These are phyloP conservation scores for Lamprologus sp. DNA, from an alignment of 2,113 vertebrate genomes.

Conservation along the genomic window DNA sequence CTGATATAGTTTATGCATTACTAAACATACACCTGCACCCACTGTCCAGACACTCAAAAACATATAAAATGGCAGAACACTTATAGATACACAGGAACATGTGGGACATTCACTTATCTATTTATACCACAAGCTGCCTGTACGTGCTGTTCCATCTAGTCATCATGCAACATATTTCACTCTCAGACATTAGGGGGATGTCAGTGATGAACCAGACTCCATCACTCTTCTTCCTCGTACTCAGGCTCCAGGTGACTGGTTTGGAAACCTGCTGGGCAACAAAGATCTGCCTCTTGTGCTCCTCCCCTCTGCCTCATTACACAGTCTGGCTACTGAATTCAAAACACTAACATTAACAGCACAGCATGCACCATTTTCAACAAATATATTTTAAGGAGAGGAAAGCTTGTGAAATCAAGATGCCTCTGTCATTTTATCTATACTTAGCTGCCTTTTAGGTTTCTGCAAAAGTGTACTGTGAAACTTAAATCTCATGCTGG, in stretches of 20 bases:
- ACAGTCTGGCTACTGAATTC: background rate
- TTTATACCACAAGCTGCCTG: conserved; percentile 17
- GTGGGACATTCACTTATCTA: conserved; percentile 18
- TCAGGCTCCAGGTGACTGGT: background rate
- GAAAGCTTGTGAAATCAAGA: background rate
- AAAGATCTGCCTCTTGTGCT: background rate
- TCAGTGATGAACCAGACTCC: background rate
- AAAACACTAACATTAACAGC: conserved; percentile 12
- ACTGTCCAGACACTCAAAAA: background rate
- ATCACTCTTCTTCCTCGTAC: background rate
- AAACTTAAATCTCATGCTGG: background rate
- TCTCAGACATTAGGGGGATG: background rate
- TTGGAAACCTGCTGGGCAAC: conserved; percentile 17
- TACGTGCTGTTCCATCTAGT: background rate
- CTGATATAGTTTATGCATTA: background rate
- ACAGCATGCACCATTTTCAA: background rate
- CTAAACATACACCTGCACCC: background rate
- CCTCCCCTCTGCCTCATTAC: conserved; percentile 6
- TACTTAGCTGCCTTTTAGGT: background rate
- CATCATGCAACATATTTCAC: background rate
- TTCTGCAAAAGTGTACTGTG: background rate
- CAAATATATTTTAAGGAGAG: background rate
- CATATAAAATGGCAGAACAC: background rate
- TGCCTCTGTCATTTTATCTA: background rate
- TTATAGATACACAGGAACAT: background rate